Conservation (phyloP, 2,888 invertebrate species). For the Eremobia ochroleuca region DNA sequence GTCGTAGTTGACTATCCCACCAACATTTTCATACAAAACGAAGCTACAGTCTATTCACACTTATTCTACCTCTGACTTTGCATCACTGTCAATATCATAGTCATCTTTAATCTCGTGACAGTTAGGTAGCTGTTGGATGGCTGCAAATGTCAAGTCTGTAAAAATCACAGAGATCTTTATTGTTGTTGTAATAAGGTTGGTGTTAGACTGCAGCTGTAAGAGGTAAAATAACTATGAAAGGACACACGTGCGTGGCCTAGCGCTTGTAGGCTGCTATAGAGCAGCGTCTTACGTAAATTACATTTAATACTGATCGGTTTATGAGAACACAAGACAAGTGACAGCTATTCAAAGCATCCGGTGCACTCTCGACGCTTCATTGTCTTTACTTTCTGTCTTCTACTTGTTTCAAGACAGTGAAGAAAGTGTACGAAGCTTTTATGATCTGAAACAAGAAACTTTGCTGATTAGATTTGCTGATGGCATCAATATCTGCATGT, state of each 20-base stretch:
- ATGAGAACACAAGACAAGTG: neutral
- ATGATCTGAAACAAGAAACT: conserved; percentile 83
- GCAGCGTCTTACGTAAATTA: neutral
- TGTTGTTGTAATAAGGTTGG: neutral
- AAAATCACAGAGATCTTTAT: neutral
- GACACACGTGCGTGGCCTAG: neutral
- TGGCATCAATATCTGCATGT: neutral
- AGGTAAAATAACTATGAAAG: too few relatives aligned
- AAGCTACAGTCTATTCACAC: neutral
- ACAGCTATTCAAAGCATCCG: neutral
- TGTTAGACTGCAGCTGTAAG: too few relatives aligned
- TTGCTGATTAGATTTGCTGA: neutral
- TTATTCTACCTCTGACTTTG: too few relatives aligned
- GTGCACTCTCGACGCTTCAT: neutral
- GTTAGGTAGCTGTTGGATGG: neutral
- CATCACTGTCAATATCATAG: too few relatives aligned
- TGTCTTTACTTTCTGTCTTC: conserved; percentile 64
- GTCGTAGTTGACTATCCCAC: neutral
- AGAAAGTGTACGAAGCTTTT: conserved; percentile 89
- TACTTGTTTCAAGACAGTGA: conserved; percentile 84
- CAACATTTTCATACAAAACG: neutral
- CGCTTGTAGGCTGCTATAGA: neutral
- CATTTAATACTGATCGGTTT: neutral
- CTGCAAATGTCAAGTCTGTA: neutral
- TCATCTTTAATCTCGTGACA: neutral